These are phyloP conservation scores for Tortricodes alternella DNA, from an alignment of 2,888 invertebrate species.

Conservation along the genomic window DNA sequence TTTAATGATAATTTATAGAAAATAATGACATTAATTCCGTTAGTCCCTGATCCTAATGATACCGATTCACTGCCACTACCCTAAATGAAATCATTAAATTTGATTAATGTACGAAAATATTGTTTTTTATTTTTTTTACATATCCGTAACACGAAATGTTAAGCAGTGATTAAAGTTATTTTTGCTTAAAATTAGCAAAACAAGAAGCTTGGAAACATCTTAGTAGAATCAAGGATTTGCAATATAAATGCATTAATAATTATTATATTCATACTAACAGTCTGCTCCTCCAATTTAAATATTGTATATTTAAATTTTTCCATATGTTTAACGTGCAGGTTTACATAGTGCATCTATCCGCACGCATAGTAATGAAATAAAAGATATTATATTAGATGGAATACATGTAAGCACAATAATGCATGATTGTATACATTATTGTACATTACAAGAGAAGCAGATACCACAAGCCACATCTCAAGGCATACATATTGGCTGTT, in stretches of 20 bases:
- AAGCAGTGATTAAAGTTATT: slow-evolving; percentile 41
- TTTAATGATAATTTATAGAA: slow-evolving; percentile 32
- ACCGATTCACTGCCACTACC: slow-evolving; percentile 21
- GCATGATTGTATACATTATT: background rate
- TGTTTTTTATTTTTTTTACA: slow-evolving; percentile 37
- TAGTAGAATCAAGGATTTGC: slow-evolving; percentile 57
- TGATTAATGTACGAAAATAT: slow-evolving; percentile 42
- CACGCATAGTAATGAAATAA: slow-evolving; percentile 1
- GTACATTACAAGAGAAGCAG: slow-evolving; percentile 39
- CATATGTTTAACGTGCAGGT: slow-evolving; percentile 18
- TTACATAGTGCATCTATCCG: slow-evolving; percentile 5
- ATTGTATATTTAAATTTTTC: slow-evolving; percentile 24
- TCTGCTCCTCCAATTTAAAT: slow-evolving; percentile 39
- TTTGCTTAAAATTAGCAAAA: slow-evolving; percentile 40
- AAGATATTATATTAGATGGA: slow-evolving; percentile 4
- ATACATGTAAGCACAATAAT: background rate
- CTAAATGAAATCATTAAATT: slow-evolving; percentile 27
- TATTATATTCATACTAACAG: slow-evolving; percentile 45
- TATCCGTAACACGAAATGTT: slow-evolving; percentile 40
- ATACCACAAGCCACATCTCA: slow-evolving; percentile 44
- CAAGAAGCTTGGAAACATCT: slow-evolving; percentile 40
- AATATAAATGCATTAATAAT: slow-evolving; percentile 73
- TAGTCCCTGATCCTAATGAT: slow-evolving; percentile 39
- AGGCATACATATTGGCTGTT: slow-evolving; percentile 69
- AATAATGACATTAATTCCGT: slow-evolving; percentile 35